A percentile compares a stretch with the other conserved stretches of the same genome.
Evolutionary conservation across 2,113 vertebrate genomes (phyloP).

Genomic region (Mobula hypostoma): DNA sequence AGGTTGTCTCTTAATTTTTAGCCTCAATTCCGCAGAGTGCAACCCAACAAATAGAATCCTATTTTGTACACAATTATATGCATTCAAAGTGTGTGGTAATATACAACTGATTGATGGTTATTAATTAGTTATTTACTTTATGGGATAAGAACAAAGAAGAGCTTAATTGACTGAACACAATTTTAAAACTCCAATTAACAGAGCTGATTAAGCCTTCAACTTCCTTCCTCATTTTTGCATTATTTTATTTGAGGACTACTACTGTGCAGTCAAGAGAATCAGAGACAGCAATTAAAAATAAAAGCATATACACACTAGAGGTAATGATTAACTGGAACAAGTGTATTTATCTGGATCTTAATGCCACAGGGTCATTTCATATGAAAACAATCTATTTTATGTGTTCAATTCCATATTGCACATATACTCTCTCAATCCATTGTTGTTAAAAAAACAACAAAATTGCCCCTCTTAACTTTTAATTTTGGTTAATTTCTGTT

Average conservation of each 20-base stretch:
- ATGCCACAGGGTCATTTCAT: slow-evolving; percentile 1
- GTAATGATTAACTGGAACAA: slow-evolving; percentile 20
- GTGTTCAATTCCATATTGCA: slow-evolving; percentile 6
- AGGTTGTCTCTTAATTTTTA: background rate
- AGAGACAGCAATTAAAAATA: slow-evolving; percentile 30
- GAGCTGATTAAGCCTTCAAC: slow-evolving; percentile 23
- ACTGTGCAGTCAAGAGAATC: slow-evolving; percentile 23
- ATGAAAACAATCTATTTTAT: slow-evolving; percentile 13
- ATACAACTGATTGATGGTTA: slow-evolving; percentile 15
- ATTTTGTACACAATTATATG: background rate
- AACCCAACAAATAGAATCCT: background rate
- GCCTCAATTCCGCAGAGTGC: background rate
- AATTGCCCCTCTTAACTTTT: slow-evolving; percentile 30
- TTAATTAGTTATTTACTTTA: slow-evolving; percentile 28
- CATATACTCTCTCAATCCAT: slow-evolving; percentile 1
- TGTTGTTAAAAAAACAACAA: slow-evolving; percentile 16
- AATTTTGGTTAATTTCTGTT: slow-evolving; percentile 35
- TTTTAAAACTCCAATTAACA: slow-evolving; percentile 35
- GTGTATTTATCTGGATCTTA: slow-evolving; percentile 21
- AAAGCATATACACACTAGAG: slow-evolving; percentile 17
- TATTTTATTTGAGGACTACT: background rate
- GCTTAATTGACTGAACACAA: slow-evolving; percentile 20
- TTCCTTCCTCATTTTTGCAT: background rate
- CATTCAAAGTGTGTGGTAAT: background rate
- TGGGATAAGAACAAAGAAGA: slow-evolving; percentile 23